Evolutionary conservation across 2,797 vertebrate genomes (phyloP).

Genomic region (Coregonus sp.): DNA sequence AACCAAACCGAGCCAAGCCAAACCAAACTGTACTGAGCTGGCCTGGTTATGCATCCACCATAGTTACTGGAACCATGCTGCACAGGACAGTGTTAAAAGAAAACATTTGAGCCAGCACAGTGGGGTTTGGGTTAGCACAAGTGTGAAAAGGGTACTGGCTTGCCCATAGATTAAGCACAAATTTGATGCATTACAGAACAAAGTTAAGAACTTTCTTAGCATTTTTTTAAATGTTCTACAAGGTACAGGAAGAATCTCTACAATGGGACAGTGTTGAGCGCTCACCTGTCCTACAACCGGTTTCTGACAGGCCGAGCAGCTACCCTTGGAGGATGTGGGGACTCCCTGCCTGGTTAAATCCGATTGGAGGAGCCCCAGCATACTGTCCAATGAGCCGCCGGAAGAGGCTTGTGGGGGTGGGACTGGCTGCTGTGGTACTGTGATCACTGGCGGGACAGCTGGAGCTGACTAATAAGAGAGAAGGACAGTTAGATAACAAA

Average conservation of each 20-base stretch:
- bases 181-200: background rate
- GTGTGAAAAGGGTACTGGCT: background rate
- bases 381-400: conserved; percentile 86
- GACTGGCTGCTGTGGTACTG: conserved; percentile 58
- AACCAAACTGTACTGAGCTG: conserved; percentile 1
- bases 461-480: conserved; percentile 62
- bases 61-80: background rate
- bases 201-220: background rate
- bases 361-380: conserved; percentile 90
- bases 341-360: conserved; percentile 89
- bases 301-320: conserved; percentile 88
- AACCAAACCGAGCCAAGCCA: background rate
- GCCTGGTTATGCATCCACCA: background rate
- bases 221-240: too few species aligned
- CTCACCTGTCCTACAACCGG: conserved; percentile 89
- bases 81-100: background rate
- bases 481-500: conserved; percentile 13
- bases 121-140: background rate
- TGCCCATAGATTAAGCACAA: background rate
- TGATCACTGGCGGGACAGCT: conserved; percentile 63
- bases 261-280: background rate
- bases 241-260: background rate
- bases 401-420: conserved; percentile 61
- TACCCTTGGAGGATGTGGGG: conserved; percentile 86
- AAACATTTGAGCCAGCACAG: background rate